Evolutionary conservation across 1,140 invertebrate genomes (phyloP).

Genomic region (Diuraphis noxia): DNA sequence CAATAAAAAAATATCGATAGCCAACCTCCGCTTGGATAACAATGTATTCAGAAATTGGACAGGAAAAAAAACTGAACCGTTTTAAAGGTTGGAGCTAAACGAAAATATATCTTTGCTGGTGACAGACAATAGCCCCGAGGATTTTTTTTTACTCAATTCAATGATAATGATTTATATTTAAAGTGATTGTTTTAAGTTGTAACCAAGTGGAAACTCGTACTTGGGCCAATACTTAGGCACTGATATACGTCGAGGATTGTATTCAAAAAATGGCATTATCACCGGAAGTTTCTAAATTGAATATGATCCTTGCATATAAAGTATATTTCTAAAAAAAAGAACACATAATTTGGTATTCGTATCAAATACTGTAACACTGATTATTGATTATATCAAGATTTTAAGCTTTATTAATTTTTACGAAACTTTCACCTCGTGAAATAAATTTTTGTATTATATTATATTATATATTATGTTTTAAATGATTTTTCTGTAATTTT

Average conservation of each 20-base stretch:
- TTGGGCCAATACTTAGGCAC: neutral
- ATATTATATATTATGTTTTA: neutral
- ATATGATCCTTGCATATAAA: neutral
- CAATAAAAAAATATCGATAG: neutral
- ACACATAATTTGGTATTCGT: slow-evolving; percentile 3
- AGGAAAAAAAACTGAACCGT: neutral
- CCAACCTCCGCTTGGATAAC: neutral
- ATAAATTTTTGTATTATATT: neutral
- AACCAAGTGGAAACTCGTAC: neutral
- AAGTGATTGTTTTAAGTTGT: neutral
- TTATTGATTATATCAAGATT: neutral
- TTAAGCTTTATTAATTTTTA: neutral
- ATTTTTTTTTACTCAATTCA: neutral
- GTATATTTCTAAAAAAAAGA: neutral
- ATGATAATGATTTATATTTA: neutral
- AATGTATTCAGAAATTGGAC: neutral
- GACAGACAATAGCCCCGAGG: neutral
- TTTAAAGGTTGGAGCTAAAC: neutral
- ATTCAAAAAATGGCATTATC: neutral
- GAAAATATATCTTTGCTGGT: neutral
- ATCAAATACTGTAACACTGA: neutral
- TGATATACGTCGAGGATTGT: neutral
- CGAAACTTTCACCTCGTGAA: neutral
- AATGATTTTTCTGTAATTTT: neutral
- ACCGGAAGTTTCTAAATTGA: neutral